Conservation (phyloP, 2,888 invertebrate genomes). For the Harpagoxenus sublaevis region DNA sequence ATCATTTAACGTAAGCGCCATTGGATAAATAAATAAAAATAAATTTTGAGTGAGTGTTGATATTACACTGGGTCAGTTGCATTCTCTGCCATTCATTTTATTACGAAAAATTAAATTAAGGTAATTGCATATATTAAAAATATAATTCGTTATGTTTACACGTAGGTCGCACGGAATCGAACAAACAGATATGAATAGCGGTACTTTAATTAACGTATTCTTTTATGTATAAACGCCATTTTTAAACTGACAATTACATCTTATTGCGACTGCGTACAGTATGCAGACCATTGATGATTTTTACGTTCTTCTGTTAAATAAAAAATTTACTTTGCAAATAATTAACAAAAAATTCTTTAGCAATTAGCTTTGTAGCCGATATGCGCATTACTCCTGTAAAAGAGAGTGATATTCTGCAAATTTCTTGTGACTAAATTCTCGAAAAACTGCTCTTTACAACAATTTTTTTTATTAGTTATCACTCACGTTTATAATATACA, state of each 20-base stretch:
- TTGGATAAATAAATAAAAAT: conserved; percentile 9
- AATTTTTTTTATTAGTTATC: not conserved
- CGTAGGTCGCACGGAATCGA: not conserved
- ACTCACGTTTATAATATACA: not conserved
- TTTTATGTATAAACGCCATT: not conserved
- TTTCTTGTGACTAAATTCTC: not conserved
- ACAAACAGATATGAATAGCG: not conserved
- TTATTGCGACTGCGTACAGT: not conserved
- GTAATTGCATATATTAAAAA: conserved; percentile 1
- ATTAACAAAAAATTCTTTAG: not conserved
- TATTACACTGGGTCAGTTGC: not conserved
- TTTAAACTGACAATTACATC: not conserved
- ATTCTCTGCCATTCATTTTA: not conserved
- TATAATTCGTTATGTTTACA: not conserved
- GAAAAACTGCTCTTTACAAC: not conserved
- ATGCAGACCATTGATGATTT: not conserved
- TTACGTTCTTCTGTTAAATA: not conserved
- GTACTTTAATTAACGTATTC: conserved; percentile 9
- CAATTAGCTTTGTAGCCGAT: not conserved
- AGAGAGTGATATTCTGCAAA: not conserved
- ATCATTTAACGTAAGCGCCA: not conserved
- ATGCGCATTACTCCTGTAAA: not conserved
- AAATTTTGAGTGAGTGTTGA: not conserved
- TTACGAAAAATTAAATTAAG: not conserved
- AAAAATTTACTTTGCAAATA: not conserved